phyloP scores from a whole-genome alignment of 2,797 vertebrate species.

The Rhinoraja longicauda region DNA sequence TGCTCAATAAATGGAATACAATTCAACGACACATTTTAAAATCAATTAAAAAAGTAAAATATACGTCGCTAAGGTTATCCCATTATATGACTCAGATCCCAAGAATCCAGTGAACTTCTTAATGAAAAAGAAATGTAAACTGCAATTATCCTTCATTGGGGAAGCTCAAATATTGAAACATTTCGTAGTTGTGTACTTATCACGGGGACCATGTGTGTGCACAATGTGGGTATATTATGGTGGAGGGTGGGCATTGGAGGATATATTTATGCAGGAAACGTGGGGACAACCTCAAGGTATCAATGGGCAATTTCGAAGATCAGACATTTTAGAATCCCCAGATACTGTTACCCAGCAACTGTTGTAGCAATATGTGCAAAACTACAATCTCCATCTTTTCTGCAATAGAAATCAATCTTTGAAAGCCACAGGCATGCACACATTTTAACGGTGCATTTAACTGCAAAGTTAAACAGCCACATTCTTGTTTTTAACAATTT shows the following conservation, averaged over 20 bases:
- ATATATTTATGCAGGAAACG: too few relatives aligned
- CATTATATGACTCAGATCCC: not conserved
- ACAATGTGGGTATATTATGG: too few relatives aligned
- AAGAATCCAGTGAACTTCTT: not conserved
- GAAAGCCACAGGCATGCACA: not conserved
- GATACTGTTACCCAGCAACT: not conserved
- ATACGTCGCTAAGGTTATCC: not conserved
- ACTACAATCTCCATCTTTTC: not conserved
- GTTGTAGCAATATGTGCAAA: not conserved
- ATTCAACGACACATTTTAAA: too few relatives aligned
- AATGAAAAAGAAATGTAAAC: not conserved
- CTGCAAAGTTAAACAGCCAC: not conserved
- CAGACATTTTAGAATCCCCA: not conserved
- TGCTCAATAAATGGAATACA: too few relatives aligned
- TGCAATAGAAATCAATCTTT: not conserved
- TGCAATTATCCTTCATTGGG: not conserved
- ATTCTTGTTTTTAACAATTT: not conserved
- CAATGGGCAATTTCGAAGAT: not conserved
- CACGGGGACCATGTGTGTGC: too few relatives aligned
- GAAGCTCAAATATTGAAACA: not conserved
- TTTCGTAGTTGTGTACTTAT: not conserved
- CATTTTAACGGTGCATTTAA: not conserved
- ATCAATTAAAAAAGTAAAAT: not conserved
- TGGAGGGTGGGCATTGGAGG: too few relatives aligned
- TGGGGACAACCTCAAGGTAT: not conserved